Conservation (phyloP, 2,113 vertebrate genomes). For the Sporophila hypoxantha region DNA sequence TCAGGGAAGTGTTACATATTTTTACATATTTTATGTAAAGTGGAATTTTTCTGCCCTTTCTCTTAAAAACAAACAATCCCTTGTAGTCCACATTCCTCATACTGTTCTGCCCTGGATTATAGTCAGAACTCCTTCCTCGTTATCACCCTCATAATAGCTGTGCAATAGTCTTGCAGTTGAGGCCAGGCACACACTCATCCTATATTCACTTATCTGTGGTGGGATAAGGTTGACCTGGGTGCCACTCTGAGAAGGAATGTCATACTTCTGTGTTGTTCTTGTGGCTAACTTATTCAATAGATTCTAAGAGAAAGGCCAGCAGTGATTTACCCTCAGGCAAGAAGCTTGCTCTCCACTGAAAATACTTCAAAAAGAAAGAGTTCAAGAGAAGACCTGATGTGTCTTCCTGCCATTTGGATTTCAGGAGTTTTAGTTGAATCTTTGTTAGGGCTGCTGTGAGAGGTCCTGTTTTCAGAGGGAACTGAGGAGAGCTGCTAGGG, state of each 20-base stretch:
- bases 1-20: neutral
- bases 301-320: neutral
- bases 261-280: neutral
- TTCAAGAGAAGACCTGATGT: neutral
- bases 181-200: neutral
- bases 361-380: neutral
- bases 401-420: neutral
- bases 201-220: neutral
- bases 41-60: neutral
- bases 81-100: neutral
- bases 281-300: neutral
- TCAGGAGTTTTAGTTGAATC: neutral
- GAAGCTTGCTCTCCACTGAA: neutral
- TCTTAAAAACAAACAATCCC: neutral
- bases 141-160: neutral
- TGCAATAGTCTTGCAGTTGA: neutral
- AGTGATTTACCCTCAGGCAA: neutral
- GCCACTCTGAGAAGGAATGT: neutral
- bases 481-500: neutral
- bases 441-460: neutral
- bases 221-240: neutral
- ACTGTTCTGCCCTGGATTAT: neutral
- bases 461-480: neutral
- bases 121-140: neutral
- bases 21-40: conserved; percentile 13